These are phyloP conservation scores for Chrysina gloriosa DNA, from an alignment of 2,888 invertebrate species.

Conservation along the genomic window DNA sequence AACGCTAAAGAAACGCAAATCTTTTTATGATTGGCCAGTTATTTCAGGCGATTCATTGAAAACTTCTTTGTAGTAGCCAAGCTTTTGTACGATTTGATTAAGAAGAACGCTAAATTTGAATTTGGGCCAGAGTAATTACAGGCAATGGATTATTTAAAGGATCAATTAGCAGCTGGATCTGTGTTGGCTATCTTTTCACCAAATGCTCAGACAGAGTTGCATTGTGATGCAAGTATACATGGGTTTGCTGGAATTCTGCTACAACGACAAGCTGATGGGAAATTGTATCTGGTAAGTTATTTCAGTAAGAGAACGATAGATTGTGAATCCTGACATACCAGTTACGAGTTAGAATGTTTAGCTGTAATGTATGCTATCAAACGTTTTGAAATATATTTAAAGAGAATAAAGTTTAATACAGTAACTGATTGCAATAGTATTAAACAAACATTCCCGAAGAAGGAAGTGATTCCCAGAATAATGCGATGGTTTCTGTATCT, in stretches of 20 bases:
- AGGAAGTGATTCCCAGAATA: constrained; percentile 51
- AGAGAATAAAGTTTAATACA: constrained; percentile 51
- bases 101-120: constrained; percentile 6
- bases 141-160: background rate
- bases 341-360: constrained; percentile 15
- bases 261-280: constrained; percentile 50
- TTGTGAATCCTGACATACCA: constrained; percentile 1
- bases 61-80: constrained; percentile 38
- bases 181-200: background rate
- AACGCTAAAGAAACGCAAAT: constrained; percentile 48
- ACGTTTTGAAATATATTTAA: constrained; percentile 51
- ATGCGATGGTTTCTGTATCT: constrained; percentile 52
- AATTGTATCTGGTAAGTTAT: constrained; percentile 22
- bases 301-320: constrained; percentile 26
- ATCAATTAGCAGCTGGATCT: background rate
- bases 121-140: constrained; percentile 43
- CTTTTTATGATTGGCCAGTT: constrained; percentile 53
- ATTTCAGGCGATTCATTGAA: constrained; percentile 53
- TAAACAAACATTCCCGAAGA: constrained; percentile 51
- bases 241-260: constrained; percentile 56
- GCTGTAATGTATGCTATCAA: constrained; percentile 51
- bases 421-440: constrained; percentile 52
- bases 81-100: constrained; percentile 23
- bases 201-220: background rate
- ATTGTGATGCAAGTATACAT: constrained; percentile 50